Evolutionary conservation across 2,888 invertebrate genomes (phyloP), one percentile per base, ranked within the genome.

Genomic region (Aquatica leii): DNA sequence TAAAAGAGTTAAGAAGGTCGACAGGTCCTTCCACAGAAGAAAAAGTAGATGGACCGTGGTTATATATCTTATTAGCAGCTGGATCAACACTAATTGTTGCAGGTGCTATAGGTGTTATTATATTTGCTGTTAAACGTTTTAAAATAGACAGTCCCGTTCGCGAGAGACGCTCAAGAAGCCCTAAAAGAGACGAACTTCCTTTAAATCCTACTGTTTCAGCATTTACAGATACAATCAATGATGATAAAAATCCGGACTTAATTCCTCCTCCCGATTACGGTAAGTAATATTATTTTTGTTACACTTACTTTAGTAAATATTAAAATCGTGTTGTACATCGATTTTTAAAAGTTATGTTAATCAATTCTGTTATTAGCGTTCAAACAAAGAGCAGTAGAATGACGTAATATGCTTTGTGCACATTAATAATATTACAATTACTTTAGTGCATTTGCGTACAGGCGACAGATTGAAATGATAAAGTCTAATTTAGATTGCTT

Each of bases 1-100:
- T 84, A 62, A 83, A 82, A 65, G 82, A 82, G 68, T 82, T 82
- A 59, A 76, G 84, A 35, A 75, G 83, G 57, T 82, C 80, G 8
- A 81, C 82, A 11, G 74, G 71, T n/a, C 78, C 79, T 8, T 65
- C 65, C 14, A 64, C 69, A 2, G 77, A 77, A 48, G 71, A 71
- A 31, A 65, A 63, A 43, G 50, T 61, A 18, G 67, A 66, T 9
- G 79, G 79, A 24, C 80, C 81, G 2, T 80, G 80, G 80, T 72
- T 80, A 52, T 81, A 81, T 67, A 79, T 81, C 60, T 65, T 79
- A 43, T 66, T 81, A 60, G 81, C 81, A 4, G 80, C 78, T 18
- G 81, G 80, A 48, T 79, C 81, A 12, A 82, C 81, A 11, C 73
- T 82, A 24, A 80, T 82, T 55, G 77, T 82, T 34, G 82, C 81